Evolutionary conservation across 2,797 vertebrate species (phyloP).

Genomic region (Danio jaintianensis): DNA sequence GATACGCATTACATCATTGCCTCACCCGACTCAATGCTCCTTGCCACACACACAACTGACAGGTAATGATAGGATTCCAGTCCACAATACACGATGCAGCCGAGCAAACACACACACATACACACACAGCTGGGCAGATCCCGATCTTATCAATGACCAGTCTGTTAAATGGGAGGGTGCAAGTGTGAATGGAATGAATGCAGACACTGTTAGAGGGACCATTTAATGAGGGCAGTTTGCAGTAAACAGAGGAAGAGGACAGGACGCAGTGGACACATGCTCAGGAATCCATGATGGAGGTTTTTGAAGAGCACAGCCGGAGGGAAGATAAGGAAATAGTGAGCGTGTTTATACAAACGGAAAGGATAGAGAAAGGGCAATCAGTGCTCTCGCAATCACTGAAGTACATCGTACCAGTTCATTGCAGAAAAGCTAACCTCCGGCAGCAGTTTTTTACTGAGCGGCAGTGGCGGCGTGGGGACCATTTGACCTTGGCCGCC

Average conservation of each 20-base stretch:
- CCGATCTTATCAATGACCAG: conserved; percentile 54
- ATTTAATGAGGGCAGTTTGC: conserved; percentile 47
- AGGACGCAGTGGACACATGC: conserved; percentile 31
- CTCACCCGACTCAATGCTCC: conserved; percentile 51
- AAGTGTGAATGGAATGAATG: conserved; percentile 47
- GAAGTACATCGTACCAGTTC: conserved; percentile 1
- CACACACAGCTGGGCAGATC: conserved; percentile 47
- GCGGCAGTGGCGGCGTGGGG: background rate
- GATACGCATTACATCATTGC: conserved; percentile 65
- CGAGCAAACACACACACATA: conserved; percentile 28
- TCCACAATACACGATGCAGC: conserved; percentile 45
- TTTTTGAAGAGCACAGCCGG: conserved; percentile 38
- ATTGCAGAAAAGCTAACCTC: background rate
- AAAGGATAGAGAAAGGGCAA: conserved; percentile 27
- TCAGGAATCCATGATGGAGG: conserved; percentile 44
- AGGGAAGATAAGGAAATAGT: conserved; percentile 35
- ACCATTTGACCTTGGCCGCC: conserved; percentile 59
- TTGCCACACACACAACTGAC: conserved; percentile 59
- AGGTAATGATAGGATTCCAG: conserved; percentile 58
- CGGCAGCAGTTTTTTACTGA: background rate
- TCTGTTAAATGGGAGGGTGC: conserved; percentile 44
- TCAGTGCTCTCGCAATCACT: conserved; percentile 21
- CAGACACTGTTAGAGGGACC: conserved; percentile 45
- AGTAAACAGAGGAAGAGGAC: conserved; percentile 36
- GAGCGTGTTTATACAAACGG: conserved; percentile 11